These are phyloP conservation scores for Holotrichia oblita DNA, from an alignment of 1,140 invertebrate species.

Conservation along the genomic window DNA sequence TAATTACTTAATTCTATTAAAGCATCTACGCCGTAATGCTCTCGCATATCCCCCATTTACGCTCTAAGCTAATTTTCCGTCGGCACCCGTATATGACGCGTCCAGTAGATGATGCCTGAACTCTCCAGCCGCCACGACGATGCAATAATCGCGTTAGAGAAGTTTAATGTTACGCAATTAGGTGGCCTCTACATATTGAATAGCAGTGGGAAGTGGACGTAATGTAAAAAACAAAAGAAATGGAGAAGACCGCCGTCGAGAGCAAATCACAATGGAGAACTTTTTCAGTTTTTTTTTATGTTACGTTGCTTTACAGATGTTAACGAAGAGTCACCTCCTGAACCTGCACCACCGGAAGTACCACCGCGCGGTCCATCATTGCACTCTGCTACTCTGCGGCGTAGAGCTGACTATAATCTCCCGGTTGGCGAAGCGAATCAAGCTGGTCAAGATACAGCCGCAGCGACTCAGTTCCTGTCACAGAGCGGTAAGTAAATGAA, in stretches of 20 bases:
- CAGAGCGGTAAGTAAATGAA: slow-evolving; percentile 54
- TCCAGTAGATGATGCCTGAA: not conserved
- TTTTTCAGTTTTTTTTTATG: not conserved
- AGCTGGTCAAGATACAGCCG: slow-evolving; percentile 47
- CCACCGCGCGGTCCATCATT: slow-evolving; percentile 75
- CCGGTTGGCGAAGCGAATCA: slow-evolving; percentile 49
- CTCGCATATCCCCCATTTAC: not conserved
- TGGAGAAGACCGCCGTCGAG: not conserved
- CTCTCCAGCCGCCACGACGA: not conserved
- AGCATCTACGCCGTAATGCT: not conserved
- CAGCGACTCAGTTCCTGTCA: slow-evolving; percentile 51
- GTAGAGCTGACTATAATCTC: slow-evolving; percentile 54
- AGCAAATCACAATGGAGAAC: not conserved
- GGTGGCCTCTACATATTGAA: not conserved
- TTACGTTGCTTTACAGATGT: slow-evolving; percentile 61
- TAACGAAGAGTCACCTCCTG: slow-evolving; percentile 73
- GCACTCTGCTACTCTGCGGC: slow-evolving; percentile 63
- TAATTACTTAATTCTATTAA: slow-evolving; percentile 1
- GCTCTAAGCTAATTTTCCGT: not conserved
- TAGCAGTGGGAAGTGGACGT: not conserved
- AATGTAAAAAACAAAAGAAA: not conserved
- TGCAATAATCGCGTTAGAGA: not conserved
- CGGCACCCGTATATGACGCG: not conserved
- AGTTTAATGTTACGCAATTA: not conserved
- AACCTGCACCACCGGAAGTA: slow-evolving; percentile 78